phyloP scores from a whole-genome alignment of 2,113 vertebrate genomes.

The Silurus glanis region DNA sequence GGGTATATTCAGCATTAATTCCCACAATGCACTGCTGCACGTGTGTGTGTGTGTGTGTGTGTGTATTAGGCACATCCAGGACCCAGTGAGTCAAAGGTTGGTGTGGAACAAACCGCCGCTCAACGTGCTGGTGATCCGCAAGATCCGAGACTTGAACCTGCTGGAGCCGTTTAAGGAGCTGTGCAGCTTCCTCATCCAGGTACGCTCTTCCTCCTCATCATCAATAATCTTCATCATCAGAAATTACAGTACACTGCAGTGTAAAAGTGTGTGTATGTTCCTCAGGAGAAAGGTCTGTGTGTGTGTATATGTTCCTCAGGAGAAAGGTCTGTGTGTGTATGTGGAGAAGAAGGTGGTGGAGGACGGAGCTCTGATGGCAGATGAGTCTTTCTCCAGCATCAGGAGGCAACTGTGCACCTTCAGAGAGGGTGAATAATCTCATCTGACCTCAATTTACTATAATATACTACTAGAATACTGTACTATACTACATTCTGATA shows the following conservation, averaged over 20 bases:
- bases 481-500: too few species aligned
- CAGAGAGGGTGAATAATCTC: conserved; percentile 70
- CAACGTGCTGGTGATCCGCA: conserved; percentile 77
- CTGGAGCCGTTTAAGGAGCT: conserved; percentile 79
- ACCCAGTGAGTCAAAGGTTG: conserved; percentile 78
- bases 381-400: conserved; percentile 71
- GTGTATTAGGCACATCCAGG: conserved; percentile 77
- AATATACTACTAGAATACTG: too few species aligned
- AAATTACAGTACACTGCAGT: background rate
- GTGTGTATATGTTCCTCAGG: conserved; percentile 57
- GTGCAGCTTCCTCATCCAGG: conserved; percentile 79
- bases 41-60: background rate
- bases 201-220: conserved; percentile 36
- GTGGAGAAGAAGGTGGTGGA: conserved; percentile 79
- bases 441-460: background rate
- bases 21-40: background rate
- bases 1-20: background rate
- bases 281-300: background rate
- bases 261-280: background rate
- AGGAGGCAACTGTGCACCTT: conserved; percentile 79
- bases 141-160: conserved; percentile 76
- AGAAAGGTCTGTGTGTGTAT: conserved; percentile 81
- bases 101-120: conserved; percentile 79
- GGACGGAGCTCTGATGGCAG: conserved; percentile 69
- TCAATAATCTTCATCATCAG: background rate